phyloP scores from a whole-genome alignment of 2,888 invertebrate genomes.

The Dolichomitus sp. region DNA sequence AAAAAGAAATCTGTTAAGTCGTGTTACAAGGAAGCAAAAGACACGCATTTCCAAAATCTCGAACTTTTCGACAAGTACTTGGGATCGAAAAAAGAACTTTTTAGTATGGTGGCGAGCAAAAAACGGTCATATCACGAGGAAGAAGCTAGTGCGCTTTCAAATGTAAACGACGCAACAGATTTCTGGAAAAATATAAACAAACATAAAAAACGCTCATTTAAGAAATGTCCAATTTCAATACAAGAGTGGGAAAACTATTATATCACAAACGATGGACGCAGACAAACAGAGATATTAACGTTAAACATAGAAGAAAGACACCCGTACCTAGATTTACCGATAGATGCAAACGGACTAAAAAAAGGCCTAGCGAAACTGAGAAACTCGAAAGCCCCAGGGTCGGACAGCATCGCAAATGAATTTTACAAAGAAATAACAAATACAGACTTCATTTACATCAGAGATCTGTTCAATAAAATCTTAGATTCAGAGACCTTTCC shows the following conservation, averaged over 20 bases:
- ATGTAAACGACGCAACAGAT: not conserved
- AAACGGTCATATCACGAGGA: conserved; percentile 23
- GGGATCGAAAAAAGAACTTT: no score
- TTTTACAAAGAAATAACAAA: not conserved
- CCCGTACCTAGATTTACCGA: not conserved
- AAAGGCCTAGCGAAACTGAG: not conserved
- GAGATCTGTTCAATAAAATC: conserved; percentile 4
- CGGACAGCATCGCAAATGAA: not conserved
- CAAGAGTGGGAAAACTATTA: conserved; percentile 12
- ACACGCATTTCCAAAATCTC: no score
- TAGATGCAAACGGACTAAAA: not conserved
- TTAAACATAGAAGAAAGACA: not conserved
- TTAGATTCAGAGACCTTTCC: conserved; percentile 3
- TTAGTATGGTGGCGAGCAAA: no score
- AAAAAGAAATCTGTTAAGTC: no score
- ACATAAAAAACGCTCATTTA: not conserved
- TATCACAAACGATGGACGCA: not conserved
- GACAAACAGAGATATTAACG: no score
- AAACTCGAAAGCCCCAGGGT: not conserved
- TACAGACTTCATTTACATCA: not conserved
- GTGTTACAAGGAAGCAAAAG: no score
- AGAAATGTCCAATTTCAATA: conserved; percentile 16
- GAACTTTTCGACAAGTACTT: no score
- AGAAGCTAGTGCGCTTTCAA: conserved; percentile 9
- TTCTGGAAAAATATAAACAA: conserved; percentile 22